A percentile compares a stretch with the other conserved stretches of the same genome.
Conservation (phyloP, 2,888 invertebrate species). For the Zaprionus lineosus region DNA sequence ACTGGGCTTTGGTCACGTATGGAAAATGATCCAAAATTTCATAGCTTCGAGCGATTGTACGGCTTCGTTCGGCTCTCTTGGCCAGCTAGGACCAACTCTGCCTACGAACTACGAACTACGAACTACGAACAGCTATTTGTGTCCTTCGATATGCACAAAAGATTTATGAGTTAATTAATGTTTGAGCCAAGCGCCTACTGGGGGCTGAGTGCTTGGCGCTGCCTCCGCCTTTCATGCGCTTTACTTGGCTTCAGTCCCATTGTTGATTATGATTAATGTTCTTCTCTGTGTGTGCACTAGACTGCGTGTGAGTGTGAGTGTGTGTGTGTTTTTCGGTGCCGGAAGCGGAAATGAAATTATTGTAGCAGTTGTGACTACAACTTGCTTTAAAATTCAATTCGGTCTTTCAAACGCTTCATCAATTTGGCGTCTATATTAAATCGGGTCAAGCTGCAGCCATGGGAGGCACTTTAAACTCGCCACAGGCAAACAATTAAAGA, state of each 20-base stretch:
- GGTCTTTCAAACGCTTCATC: conserved; percentile 34
- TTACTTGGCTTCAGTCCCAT: conserved; percentile 21
- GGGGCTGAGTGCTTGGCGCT: conserved; percentile 8
- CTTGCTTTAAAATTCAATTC: conserved; percentile 47
- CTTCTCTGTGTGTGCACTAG: conserved; percentile 6
- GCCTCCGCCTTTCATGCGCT: background rate
- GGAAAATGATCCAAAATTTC: too few relatives aligned
- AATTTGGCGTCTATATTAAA: conserved; percentile 41
- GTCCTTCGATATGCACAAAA: conserved; percentile 66
- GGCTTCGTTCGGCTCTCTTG: too few relatives aligned
- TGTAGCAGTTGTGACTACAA: conserved; percentile 10
- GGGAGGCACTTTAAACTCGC: conserved; percentile 11
- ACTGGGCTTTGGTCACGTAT: too few relatives aligned
- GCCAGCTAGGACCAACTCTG: too few relatives aligned
- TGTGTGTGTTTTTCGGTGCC: conserved; percentile 4
- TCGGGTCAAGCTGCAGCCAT: conserved; percentile 54
- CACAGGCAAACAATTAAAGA: background rate
- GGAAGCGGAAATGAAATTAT: conserved; percentile 58
- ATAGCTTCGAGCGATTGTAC: too few relatives aligned
- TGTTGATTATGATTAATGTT: conserved; percentile 68
- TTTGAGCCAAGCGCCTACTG: conserved; percentile 25
- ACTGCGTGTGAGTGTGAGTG: background rate
- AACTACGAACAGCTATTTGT: too few relatives aligned
- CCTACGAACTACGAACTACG: background rate
- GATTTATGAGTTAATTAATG: conserved; percentile 78